Evolutionary conservation across 2,113 vertebrate genomes (phyloP), one percentile per base, ranked within the genome.

Genomic region (Casuarius casuarius): DNA sequence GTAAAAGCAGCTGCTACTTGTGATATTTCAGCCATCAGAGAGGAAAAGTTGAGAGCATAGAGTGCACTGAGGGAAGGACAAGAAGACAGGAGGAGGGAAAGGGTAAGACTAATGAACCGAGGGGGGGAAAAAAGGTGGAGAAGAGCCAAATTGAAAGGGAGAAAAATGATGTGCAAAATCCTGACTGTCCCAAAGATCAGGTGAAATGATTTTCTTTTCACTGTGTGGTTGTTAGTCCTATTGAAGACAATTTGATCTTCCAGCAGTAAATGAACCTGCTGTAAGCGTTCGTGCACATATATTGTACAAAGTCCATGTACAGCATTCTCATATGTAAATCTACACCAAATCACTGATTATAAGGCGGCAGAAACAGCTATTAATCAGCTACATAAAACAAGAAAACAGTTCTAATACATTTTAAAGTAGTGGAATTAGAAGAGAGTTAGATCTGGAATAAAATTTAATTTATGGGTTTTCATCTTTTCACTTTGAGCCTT

Each of bases 31-130:
- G n/a, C 12, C 58, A 63, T 65, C 61, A 65, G 74, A 84, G 4
- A 79, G 58, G 52, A 65, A 71, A 87, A 68, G 3, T 40, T 73
- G 62, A 66, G 68, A 89, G 61, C 42, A 72, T 5, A 31, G 29
- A 0, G 0, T 7, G 29, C 26, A 28, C 29, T n/a, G 52, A 44
- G 25, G 52, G 28, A 68, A 78, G 40, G 35, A 71, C 9, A 63
- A 76, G 42, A 33, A 56, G 22, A 58, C 35, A 74, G 35, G 11
- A 82, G 19, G 70, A 95, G 31, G 33, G 52, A 76, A 72, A 83
- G 15, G 5, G 21, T 44, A 21, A 71, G 42, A 25, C 25, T 72
- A 68, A 87, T 20, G 58, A 68, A 68, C 23, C 0, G 5, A 74
- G 13, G 7, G 23, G 49, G 26, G 5, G 25, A 16, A 29, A 1